Evolutionary conservation across 2,888 invertebrate species (phyloP).

Genomic region (Prenolepis imparis): DNA sequence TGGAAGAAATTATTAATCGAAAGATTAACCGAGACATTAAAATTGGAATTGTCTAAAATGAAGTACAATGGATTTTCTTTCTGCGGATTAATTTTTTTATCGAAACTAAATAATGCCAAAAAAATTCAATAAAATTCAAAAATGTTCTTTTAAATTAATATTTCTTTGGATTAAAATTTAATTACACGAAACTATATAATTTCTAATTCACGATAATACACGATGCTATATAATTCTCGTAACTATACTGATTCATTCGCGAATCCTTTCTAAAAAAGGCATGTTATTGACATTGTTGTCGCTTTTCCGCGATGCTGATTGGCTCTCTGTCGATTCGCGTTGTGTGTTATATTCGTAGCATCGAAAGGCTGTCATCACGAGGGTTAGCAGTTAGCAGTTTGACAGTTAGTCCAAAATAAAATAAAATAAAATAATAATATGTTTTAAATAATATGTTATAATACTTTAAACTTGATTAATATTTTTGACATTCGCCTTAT

Average conservation of each 20-base stretch:
- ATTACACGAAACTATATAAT: background rate
- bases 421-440: too few relatives aligned
- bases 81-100: background rate
- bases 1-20: background rate
- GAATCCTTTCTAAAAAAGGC: too few relatives aligned
- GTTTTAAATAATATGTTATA: too few relatives aligned
- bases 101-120: background rate
- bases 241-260: background rate
- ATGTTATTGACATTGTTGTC: too few relatives aligned
- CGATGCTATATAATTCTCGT: background rate
- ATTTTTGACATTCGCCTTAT: too few relatives aligned
- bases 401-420: too few relatives aligned
- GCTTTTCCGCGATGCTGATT: too few relatives aligned
- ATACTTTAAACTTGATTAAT: too few relatives aligned
- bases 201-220: background rate
- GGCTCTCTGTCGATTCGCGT: too few relatives aligned
- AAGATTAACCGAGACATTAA: background rate
- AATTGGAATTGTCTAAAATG: background rate
- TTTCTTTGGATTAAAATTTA: constrained; percentile 1
- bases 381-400: too few relatives aligned
- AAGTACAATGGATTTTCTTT: background rate
- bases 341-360: too few relatives aligned
- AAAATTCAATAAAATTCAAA: background rate
- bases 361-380: too few relatives aligned
- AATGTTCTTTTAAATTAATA: background rate